These are phyloP conservation scores for Apodemus sylvaticus DNA, from an alignment of 2,113 vertebrate species.

Conservation along the genomic window DNA sequence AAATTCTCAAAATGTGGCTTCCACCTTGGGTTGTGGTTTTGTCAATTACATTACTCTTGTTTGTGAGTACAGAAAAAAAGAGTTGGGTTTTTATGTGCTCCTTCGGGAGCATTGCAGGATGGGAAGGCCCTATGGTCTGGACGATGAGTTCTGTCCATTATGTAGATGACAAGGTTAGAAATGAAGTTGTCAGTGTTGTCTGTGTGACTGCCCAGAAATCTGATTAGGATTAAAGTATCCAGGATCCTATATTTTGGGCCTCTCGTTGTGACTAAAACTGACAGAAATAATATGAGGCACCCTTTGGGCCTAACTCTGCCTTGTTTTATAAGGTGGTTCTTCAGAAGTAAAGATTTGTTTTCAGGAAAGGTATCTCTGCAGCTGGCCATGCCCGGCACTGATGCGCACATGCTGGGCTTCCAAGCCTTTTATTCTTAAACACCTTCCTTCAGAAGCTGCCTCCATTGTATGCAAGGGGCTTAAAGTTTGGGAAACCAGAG, in stretches of 20 bases:
- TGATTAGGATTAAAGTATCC: neutral
- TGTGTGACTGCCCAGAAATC: neutral
- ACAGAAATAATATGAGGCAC: neutral
- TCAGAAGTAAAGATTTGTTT: neutral
- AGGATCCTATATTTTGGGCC: neutral
- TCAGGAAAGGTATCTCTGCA: neutral
- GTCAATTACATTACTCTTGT: neutral
- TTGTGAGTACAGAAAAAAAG: neutral
- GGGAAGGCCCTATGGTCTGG: neutral
- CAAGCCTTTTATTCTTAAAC: neutral
- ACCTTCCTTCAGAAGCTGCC: neutral
- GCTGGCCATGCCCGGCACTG: too few species aligned
- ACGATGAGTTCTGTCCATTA: neutral
- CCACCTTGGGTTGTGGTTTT: neutral
- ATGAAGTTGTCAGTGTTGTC: neutral
- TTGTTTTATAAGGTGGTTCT: neutral
- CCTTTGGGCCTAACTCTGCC: neutral
- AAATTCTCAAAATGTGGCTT: constrained; percentile 40
- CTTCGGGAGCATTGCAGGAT: neutral
- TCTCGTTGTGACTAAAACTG: neutral
- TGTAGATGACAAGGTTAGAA: neutral
- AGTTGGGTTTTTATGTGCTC: neutral
- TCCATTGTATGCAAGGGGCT: accelerated
- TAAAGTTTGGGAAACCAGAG: neutral
- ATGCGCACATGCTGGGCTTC: accelerated